These are phyloP conservation scores for Podarcis lilfordi DNA, from an alignment of 2,797 vertebrate species.

Conservation along the genomic window DNA sequence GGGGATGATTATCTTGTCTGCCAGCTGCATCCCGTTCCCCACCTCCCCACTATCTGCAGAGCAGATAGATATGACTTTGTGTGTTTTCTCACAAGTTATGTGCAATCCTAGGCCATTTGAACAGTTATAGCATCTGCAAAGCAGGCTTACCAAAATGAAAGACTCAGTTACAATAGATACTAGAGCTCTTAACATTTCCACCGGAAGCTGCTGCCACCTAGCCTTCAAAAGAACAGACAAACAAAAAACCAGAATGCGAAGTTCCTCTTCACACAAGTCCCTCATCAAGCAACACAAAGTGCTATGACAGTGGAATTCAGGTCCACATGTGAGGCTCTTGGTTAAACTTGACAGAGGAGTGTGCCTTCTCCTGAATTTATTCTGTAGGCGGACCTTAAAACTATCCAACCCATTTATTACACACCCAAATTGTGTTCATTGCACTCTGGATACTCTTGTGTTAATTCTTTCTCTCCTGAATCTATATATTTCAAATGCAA, in stretches of 20 bases:
- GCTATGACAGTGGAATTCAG: background rate
- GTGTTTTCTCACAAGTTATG: background rate
- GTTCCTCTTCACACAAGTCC: background rate
- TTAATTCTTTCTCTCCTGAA: background rate
- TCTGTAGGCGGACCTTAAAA: background rate
- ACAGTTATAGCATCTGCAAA: background rate
- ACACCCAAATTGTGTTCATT: background rate
- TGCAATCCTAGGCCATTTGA: conserved; percentile 20
- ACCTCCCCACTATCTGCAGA: no score
- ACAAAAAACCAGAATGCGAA: background rate
- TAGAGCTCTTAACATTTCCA: background rate
- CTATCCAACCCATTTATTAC: background rate
- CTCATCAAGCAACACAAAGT: background rate
- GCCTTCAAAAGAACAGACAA: background rate
- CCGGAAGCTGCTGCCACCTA: background rate
- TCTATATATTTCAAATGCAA: background rate
- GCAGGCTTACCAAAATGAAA: background rate
- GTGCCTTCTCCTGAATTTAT: background rate
- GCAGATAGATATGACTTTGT: background rate
- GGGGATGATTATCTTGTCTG: no score
- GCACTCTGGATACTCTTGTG: no score
- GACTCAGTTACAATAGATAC: background rate
- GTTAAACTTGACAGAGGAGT: background rate
- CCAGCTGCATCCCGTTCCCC: no score
- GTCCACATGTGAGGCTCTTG: no score